Conservation (phyloP, 2,797 vertebrate genomes). For the Typhlichthys eigenmanni region DNA sequence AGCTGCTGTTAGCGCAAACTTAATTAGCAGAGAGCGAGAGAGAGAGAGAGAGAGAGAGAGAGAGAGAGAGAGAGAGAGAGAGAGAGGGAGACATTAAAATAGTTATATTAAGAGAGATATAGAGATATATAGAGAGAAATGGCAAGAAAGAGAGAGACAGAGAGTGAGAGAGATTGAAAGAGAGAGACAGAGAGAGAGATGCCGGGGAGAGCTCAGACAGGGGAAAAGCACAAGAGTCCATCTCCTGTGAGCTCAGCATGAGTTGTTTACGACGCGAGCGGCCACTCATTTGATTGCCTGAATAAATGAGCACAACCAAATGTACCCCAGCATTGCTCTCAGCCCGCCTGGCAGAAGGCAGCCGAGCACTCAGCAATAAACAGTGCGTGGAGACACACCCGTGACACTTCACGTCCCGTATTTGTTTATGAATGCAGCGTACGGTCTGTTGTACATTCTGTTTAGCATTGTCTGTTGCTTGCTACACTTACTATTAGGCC, state of each 20-base stretch:
- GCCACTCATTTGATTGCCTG: slow-evolving; percentile 55
- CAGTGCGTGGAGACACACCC: too few species aligned
- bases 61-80: not conserved
- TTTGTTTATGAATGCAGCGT: too few species aligned
- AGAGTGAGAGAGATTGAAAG: too few species aligned
- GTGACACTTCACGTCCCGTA: too few species aligned
- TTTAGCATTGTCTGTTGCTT: too few species aligned
- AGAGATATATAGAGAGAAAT: slow-evolving; percentile 6
- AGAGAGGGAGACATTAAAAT: not conserved
- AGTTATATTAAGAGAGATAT: too few species aligned
- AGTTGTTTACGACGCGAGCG: slow-evolving; percentile 54
- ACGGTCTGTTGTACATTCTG: too few species aligned
- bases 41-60: not conserved
- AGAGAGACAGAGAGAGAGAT: too few species aligned
- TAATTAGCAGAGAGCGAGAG: slow-evolving; percentile 50
- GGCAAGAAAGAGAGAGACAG: not conserved
- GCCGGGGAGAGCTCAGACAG: too few species aligned
- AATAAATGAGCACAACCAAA: slow-evolving; percentile 60
- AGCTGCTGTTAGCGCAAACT: slow-evolving; percentile 58
- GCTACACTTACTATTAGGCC: too few species aligned
- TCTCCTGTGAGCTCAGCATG: slow-evolving; percentile 39
- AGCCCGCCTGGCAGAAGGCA: slow-evolving; percentile 23
- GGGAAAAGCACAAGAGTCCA: slow-evolving; percentile 18
- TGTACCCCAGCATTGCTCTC: slow-evolving; percentile 23
- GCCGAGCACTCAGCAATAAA: slow-evolving; percentile 34